Base-by-base conservation (phyloP, 2,113 vertebrate genomes). In the Plestiodon gilberti region DNA sequence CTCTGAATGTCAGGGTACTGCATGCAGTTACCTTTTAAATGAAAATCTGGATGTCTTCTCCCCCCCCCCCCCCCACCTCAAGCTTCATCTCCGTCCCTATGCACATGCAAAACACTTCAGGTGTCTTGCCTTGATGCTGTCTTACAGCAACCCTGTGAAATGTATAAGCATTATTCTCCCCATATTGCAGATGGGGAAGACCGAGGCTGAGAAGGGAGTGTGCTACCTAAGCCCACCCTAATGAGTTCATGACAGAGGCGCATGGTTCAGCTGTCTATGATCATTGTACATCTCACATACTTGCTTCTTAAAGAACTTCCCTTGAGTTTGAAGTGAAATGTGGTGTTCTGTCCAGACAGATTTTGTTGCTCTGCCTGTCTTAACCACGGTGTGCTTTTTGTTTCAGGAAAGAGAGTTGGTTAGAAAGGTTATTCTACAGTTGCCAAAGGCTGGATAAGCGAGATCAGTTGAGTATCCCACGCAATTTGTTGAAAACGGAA, bases 391-490 rank as follows among this genome's bases (percentile, higher is more conserved):
- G 40, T 61, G 6, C 18, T 90, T 23, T 93, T 80, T 89, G 3
- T 91, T 90, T 81, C 95, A 99, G 99, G 90, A 99, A 99, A 93
- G 99, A 99, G 91, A 98, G 98, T 1, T 99, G 99, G 99, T 93
- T 99, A 94, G 99, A 99, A 96, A 97, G 98, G 20, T 96, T 99
- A 88, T 99, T 98, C 95, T 97, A 98, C 92, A 99, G 99, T 95
- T 99, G 99, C 94, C 99, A 99, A 90, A 97, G 99, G 23, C 94
- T 98, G 13, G 98, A 99, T 91, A 99, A 98, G 85, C 96, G 96
- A 18, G 98, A 99, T 30, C 96, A 93, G 30, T 96, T 88, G 84
- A 91, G 96, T 28, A 96, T 99, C 92, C 97, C 98, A 6, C 97
- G 97, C 13, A 97, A 97, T 18, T 96, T 99, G 57, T 76, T 99